phyloP scores from a whole-genome alignment of 30 jellyfish, hydroid and myxozoan genomes.

The Hydractinia echinata region DNA sequence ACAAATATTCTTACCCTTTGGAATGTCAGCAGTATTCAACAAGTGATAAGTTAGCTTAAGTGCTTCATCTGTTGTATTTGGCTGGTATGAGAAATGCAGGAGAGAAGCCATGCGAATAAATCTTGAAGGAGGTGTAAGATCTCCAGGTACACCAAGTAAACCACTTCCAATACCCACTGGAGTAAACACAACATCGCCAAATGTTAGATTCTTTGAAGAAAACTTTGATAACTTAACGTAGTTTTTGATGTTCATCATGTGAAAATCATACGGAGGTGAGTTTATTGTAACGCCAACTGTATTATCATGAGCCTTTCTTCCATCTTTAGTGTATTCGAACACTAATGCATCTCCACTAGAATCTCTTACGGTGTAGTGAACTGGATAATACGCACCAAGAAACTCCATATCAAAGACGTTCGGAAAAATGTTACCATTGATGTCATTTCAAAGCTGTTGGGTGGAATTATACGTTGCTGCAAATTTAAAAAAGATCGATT shows the following conservation, averaged over 20 bases:
- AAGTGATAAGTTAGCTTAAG: background rate
- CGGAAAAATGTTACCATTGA: background rate
- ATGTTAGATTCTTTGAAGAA: too few species aligned
- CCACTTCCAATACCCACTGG: too few species aligned
- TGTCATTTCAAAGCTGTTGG: background rate
- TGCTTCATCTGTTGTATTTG: background rate
- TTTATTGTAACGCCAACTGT: too few species aligned
- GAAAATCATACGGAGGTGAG: too few species aligned
- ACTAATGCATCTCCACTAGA: slow-evolving; percentile 3
- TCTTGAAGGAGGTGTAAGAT: slow-evolving; percentile 9
- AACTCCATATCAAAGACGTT: background rate
- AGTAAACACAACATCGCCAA: too few species aligned
- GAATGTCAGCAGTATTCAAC: too few species aligned
- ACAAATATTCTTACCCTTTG: too few species aligned
- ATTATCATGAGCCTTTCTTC: too few species aligned
- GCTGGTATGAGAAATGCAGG: background rate
- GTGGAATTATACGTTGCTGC: background rate
- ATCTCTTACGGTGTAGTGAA: slow-evolving; percentile 2
- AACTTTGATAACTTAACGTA: too few species aligned
- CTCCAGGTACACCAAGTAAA: slow-evolving; percentile 20
- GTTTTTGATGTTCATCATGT: too few species aligned
- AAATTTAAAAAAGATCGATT: too few species aligned
- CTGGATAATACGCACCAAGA: background rate
- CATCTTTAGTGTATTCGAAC: slow-evolving; percentile 31
- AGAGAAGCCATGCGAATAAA: background rate